Percentiles rank a stretch among this genome's conserved stretches.
These are phyloP conservation scores for Colius striatus DNA, from an alignment of 2,113 vertebrate genomes.

Conservation along the genomic window DNA sequence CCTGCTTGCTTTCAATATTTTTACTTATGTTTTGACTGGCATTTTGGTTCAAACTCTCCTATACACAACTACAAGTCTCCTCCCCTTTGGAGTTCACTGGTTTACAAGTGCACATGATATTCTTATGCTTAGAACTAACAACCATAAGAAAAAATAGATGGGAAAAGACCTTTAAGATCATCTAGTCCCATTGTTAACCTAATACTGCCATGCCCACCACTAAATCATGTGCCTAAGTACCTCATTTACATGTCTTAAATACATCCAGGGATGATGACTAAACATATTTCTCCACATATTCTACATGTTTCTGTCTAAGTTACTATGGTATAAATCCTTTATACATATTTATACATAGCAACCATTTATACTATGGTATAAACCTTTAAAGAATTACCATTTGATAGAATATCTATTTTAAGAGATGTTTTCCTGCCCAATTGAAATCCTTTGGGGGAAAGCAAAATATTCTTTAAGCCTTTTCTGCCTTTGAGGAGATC, in stretches of 20 bases:
- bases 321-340: background rate
- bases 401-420: background rate
- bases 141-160: background rate
- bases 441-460: background rate
- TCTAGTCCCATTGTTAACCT: background rate
- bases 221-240: background rate
- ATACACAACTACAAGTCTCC: background rate
- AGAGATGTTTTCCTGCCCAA: background rate
- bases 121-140: background rate
- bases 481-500: conserved; percentile 1
- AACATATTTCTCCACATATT: no score
- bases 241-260: background rate
- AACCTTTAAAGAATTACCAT: background rate
- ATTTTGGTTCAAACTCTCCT: background rate
- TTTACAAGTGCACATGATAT: background rate
- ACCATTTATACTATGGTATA: no score
- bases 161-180: background rate
- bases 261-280: background rate
- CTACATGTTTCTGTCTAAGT: background rate
- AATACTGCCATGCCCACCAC: background rate
- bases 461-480: background rate
- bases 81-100: background rate
- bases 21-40: background rate
- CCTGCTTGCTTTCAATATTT: background rate
- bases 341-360: no score